A percentile compares a stretch with the other conserved stretches of the same genome.
Evolutionary conservation across 2,888 invertebrate species (phyloP).

Genomic region (Drosophila mimetica): DNA sequence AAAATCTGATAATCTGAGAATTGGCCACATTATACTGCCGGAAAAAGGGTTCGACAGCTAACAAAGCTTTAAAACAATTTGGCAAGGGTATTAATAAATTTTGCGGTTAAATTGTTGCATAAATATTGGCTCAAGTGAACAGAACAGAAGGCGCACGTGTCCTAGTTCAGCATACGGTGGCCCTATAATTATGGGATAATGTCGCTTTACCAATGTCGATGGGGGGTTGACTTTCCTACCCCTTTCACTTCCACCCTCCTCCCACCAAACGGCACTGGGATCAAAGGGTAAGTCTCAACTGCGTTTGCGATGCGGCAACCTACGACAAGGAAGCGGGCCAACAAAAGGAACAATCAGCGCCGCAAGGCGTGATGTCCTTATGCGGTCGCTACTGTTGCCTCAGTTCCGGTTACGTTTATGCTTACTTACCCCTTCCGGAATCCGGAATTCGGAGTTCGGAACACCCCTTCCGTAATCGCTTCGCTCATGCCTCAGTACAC

Average conservation of each 20-base stretch:
- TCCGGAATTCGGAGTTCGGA: no score
- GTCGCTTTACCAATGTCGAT: conserved; percentile 50
- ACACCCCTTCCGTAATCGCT: conserved; percentile 73
- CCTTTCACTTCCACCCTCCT: neutral
- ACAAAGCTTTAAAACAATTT: conserved; percentile 69
- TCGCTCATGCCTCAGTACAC: conserved; percentile 76
- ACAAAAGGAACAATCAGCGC: conserved; percentile 81
- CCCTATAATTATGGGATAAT: conserved; percentile 83
- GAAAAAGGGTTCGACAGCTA: conserved; percentile 48
- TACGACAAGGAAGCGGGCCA: conserved; percentile 34
- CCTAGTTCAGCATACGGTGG: conserved; percentile 67
- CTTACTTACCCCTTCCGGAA: conserved; percentile 8
- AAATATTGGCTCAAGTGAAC: conserved; percentile 66
- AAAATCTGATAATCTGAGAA: conserved; percentile 76
- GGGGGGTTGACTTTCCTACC: conserved; percentile 24
- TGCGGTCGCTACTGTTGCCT: conserved; percentile 35
- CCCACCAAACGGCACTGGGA: conserved; percentile 42
- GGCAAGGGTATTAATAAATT: conserved; percentile 81
- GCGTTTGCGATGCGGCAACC: conserved; percentile 19
- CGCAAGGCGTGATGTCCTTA: conserved; percentile 67
- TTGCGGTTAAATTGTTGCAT: conserved; percentile 82
- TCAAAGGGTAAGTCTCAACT: conserved; percentile 80
- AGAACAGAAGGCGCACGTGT: conserved; percentile 60
- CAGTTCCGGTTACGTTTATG: conserved; percentile 20
- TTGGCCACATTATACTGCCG: conserved; percentile 50